A percentile compares a stretch with the other conserved stretches of the same genome.
These are phyloP conservation scores for Asobara japonica DNA, from an alignment of 1,140 invertebrate genomes.

Conservation along the genomic window DNA sequence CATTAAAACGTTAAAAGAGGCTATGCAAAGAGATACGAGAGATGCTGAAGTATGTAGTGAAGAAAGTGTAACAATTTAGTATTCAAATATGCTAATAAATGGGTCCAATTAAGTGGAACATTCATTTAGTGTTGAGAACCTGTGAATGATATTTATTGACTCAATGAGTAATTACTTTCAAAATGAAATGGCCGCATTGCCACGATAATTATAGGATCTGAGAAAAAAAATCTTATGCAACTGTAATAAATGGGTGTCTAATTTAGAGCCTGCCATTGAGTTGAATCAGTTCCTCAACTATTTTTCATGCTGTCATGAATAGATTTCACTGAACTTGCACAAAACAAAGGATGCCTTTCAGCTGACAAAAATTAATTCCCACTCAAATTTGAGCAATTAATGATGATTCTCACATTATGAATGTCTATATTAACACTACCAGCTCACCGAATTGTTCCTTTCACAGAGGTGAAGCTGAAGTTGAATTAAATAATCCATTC, in stretches of 20 bases:
- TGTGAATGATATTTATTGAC: background rate
- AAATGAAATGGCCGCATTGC: background rate
- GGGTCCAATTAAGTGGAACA: background rate
- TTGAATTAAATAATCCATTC: no score
- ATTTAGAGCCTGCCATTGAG: background rate
- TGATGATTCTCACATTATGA: no score
- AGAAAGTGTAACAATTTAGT: background rate
- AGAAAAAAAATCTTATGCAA: background rate
- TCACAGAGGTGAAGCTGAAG: no score
- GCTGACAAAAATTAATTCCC: no score
- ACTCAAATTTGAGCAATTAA: no score
- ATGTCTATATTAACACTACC: no score
- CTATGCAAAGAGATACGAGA: background rate
- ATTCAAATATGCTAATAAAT: slow-evolving; percentile 9
- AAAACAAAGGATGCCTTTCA: background rate
- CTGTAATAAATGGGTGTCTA: background rate
- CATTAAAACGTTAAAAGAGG: background rate
- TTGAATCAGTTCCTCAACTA: background rate
- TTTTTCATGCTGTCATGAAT: background rate
- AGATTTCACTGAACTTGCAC: background rate
- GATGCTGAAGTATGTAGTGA: background rate
- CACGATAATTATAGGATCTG: background rate
- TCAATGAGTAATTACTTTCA: background rate
- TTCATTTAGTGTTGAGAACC: background rate
- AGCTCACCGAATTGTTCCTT: no score